phyloP scores from a whole-genome alignment of 2,888 invertebrate species.

The Heliconius charithonia region DNA sequence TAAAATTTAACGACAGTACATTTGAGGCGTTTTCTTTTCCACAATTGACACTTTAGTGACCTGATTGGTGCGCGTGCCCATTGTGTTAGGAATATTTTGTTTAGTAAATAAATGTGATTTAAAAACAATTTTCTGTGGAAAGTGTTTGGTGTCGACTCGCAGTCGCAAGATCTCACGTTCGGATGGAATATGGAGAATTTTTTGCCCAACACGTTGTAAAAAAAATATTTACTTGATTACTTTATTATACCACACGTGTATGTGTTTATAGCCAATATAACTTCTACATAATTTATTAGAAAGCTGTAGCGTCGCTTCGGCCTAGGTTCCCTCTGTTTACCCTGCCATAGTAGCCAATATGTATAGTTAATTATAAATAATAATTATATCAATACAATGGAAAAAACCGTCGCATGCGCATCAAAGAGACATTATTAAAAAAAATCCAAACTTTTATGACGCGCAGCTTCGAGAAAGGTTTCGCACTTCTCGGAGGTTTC shows the following conservation, averaged over 20 bases:
- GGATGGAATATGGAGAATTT: no score
- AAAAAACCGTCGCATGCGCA: constrained; percentile 51
- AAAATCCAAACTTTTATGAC: constrained; percentile 18
- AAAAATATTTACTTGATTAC: no score
- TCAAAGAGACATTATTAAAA: constrained; percentile 38
- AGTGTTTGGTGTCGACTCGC: no score
- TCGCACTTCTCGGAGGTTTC: constrained; percentile 31
- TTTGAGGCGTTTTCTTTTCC: constrained; percentile 62
- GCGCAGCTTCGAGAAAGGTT: constrained; percentile 36
- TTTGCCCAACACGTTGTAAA: no score
- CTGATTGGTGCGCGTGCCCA: constrained; percentile 64
- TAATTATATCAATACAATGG: constrained; percentile 46
- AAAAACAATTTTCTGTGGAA: no score
- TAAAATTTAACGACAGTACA: constrained; percentile 74
- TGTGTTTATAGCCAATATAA: no score
- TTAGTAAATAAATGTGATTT: background rate
- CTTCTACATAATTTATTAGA: no score
- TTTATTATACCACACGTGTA: no score
- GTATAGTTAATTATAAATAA: background rate
- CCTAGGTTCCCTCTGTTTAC: background rate
- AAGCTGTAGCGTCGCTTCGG: no score
- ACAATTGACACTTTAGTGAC: constrained; percentile 74
- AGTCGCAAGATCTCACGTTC: no score
- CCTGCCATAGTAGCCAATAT: background rate
- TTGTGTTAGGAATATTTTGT: constrained; percentile 39